phyloP scores from a whole-genome alignment of 1,140 invertebrate genomes.

The Wasmannia auropunctata region DNA sequence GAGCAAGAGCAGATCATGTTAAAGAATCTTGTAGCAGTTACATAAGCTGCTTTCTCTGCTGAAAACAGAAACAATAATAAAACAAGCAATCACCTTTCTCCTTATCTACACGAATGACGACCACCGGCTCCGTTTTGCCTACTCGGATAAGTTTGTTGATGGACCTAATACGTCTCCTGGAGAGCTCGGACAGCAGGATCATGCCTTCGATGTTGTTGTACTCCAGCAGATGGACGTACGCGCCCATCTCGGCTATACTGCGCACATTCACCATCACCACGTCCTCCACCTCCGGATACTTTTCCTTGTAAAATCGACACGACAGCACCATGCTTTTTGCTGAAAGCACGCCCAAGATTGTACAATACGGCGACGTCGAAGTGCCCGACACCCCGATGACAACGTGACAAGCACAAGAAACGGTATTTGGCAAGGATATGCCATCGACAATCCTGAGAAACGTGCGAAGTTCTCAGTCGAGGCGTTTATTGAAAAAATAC shows the following conservation, averaged over 20 bases:
- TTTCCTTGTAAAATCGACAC: constrained; percentile 99
- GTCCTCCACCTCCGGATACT: constrained; percentile 99
- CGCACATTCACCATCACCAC: constrained; percentile 99
- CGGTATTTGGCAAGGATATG: background rate
- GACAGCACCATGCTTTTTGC: constrained; percentile 94
- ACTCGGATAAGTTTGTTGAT: constrained; percentile 99
- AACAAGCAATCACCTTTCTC: constrained; percentile 93
- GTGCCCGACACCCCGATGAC: background rate
- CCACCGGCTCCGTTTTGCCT: constrained; percentile 99
- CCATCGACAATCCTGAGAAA: background rate
- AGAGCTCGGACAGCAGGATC: constrained; percentile 98
- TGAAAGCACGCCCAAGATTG: constrained; percentile 40
- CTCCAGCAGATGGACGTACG: constrained; percentile 98
- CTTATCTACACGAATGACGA: constrained; percentile 99
- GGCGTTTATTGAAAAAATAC: background rate
- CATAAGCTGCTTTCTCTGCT: no score
- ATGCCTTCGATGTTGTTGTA: constrained; percentile 99
- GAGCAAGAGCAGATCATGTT: no score
- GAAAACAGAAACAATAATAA: no score
- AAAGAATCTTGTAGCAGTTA: no score
- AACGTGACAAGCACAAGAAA: background rate
- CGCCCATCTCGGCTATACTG: constrained; percentile 99
- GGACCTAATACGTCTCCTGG: constrained; percentile 98
- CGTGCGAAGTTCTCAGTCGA: no score
- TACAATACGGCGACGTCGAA: background rate